These are phyloP conservation scores for Ryuthela nishihirai DNA, from an alignment of 2,888 invertebrate species.

Conservation along the genomic window DNA sequence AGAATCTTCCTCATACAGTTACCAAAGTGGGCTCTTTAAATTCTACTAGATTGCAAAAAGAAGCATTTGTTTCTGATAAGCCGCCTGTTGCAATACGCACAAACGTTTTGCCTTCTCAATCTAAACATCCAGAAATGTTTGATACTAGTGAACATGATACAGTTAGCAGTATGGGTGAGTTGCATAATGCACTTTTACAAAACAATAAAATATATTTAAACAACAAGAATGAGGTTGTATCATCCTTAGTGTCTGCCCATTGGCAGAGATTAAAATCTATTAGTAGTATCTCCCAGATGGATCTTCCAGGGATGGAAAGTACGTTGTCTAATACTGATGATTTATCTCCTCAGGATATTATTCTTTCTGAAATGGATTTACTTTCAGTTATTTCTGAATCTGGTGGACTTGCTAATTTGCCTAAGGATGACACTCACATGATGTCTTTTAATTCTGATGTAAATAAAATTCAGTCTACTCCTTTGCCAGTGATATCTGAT, in stretches of 20 bases:
- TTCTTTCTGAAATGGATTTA: no score
- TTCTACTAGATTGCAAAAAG: neutral
- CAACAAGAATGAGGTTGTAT: neutral
- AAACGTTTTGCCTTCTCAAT: neutral
- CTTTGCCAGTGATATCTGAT: constrained; percentile 3
- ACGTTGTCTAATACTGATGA: no score
- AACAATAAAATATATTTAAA: neutral
- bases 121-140: neutral
- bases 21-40: neutral
- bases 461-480: no score
- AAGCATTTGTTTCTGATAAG: neutral
- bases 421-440: constrained; percentile 3
- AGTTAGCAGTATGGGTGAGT: neutral
- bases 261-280: no score
- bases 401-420: no score
- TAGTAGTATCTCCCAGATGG: no score
- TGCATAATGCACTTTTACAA: neutral
- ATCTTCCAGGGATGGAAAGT: no score
- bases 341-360: no score
- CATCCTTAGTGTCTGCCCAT: no score
- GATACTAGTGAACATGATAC: neutral
- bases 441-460: no score
- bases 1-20: constrained; percentile 56
- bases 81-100: neutral
- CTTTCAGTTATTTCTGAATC: no score